These are phyloP conservation scores for Dreissena polymorpha DNA, from an alignment of 1,140 invertebrate genomes.

Conservation along the genomic window DNA sequence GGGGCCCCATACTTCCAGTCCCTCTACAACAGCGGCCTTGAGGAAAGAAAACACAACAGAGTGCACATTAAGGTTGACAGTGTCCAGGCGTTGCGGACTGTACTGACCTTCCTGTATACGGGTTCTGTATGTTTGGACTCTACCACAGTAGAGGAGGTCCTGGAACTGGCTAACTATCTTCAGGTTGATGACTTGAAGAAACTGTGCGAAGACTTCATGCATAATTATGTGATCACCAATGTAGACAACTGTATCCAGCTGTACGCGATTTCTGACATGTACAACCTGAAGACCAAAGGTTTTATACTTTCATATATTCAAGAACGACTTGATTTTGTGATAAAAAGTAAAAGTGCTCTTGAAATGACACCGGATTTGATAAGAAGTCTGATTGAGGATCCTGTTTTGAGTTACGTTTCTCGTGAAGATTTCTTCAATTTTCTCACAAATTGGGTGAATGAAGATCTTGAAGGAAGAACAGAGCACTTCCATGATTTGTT, in stretches of 20 bases:
- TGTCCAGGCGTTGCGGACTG: background rate
- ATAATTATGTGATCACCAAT: background rate
- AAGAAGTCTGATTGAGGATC: background rate
- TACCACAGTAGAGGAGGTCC: background rate
- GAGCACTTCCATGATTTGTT: background rate
- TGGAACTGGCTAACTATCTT: background rate
- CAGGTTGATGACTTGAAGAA: background rate
- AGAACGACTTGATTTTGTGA: background rate
- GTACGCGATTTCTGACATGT: background rate
- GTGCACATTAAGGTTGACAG: background rate
- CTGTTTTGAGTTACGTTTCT: background rate
- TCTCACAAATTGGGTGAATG: background rate
- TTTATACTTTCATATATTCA: background rate
- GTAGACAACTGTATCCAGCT: background rate
- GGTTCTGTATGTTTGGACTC: background rate
- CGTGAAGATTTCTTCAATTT: background rate
- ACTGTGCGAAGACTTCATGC: background rate
- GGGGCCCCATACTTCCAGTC: background rate
- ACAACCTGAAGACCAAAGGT: background rate
- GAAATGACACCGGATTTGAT: background rate
- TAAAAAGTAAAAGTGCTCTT: background rate
- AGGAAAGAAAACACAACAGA: background rate
- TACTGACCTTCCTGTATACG: background rate
- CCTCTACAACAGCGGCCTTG: too few species aligned
- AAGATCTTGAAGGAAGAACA: background rate